Base-by-base conservation (phyloP, 92 coral and sea anemone species). In the Chrysogorgia sp. region DNA sequence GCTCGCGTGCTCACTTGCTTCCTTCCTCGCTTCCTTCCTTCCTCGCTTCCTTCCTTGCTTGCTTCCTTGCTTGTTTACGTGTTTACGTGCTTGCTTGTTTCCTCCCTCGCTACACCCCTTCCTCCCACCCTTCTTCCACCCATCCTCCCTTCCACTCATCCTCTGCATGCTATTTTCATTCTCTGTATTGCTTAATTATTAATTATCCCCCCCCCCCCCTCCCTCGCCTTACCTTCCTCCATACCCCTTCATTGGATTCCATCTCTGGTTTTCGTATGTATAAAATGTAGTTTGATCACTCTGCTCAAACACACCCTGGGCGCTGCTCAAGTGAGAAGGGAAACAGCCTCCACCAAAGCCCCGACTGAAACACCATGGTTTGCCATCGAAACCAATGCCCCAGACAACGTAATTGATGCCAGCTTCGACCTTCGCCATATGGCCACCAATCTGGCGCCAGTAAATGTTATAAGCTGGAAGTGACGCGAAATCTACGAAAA, bases 381-480 rank as follows among this genome's bases (percentile, higher is more conserved):
- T 79, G 29, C 97, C 93, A 64, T 93, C 98, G 70, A 88, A 87
- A 53, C 92, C 93, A 49, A 93, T 84, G 37, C 92, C 98, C 98
- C 98, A 93, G 34, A 89, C 98, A 53, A 91, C 92, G 40, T 96
- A 90, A 21, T 82, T 75, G 40, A 84, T 80, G 21, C 98, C 98
- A 35, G 90, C 91, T 81, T 91, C 94, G n/a, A 93, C 94, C 31
- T 58, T 81, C 32, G 76, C 81, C 89, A 93, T 72, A 80, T 93
- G 98, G 2, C 98, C 98, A 0, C 98, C 98, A 29, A 93, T 86
- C 65, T 93, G 98, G 84, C 89, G 94, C 98, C 98, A 93, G 66
- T 84, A 87, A 66, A 90, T 81, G 40, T 89, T 92, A 60, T 89
- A 67, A 5, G 89, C 83, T 75, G 90, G 88, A 28, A 80, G 69